Conservation (phyloP, 2,797 vertebrate species). For the Tarsius wallacei region DNA sequence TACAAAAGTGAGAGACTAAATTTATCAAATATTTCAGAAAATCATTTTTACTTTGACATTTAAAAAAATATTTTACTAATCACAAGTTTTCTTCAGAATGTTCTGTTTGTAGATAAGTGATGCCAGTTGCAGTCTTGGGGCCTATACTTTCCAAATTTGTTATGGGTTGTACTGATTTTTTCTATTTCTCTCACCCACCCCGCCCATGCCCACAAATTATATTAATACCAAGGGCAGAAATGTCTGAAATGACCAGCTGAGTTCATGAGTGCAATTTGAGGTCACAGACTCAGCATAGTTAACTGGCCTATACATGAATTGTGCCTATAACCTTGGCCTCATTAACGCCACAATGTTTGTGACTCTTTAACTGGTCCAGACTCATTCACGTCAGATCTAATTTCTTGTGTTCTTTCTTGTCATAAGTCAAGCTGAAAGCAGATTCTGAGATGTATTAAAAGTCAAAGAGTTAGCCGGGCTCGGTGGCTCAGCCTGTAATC, state of each 20-base stretch:
- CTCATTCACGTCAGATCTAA: background rate
- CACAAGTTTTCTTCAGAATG: background rate
- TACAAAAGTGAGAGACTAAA: background rate
- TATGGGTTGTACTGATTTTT: background rate
- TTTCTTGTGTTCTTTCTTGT: conserved; percentile 61
- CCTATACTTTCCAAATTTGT: background rate
- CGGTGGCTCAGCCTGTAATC: no score
- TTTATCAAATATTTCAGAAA: background rate
- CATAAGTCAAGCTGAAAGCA: conserved; percentile 46
- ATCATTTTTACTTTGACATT: background rate
- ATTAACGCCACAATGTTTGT: background rate
- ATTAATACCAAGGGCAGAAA: background rate
- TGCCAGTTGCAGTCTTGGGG: background rate
- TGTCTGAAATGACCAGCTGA: background rate
- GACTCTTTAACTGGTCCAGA: background rate
- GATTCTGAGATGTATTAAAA: background rate
- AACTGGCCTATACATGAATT: background rate
- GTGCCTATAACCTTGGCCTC: background rate
- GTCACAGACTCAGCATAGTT: background rate
- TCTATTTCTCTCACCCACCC: no score
- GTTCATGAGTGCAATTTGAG: background rate
- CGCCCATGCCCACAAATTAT: background rate
- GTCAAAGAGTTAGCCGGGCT: no score
- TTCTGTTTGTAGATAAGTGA: background rate
- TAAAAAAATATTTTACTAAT: conserved; percentile 9